Conservation (phyloP, 23 tunicate species). For the Clavelina lepadiformis region DNA sequence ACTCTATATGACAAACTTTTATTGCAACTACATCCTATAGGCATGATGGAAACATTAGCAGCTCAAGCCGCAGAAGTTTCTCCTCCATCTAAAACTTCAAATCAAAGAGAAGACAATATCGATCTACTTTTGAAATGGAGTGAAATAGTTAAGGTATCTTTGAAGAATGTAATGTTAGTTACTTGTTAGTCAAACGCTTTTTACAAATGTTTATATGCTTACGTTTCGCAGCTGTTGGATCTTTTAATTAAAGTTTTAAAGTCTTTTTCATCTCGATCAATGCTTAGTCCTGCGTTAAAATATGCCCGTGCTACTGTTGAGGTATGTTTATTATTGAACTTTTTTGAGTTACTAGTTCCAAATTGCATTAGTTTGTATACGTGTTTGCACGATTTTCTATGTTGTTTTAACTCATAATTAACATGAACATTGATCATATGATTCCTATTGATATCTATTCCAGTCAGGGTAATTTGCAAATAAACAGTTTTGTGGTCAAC, state of each 20-base stretch:
- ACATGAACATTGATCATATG: too few relatives aligned
- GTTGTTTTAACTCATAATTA: too few relatives aligned
- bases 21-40: too few relatives aligned
- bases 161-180: not conserved
- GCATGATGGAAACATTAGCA: constrained; percentile 28
- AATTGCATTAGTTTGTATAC: too few relatives aligned
- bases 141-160: constrained; percentile 57
- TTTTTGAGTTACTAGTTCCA: not conserved
- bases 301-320: constrained; percentile 34
- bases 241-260: constrained; percentile 35
- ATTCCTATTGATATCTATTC: too few relatives aligned
- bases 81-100: constrained; percentile 19
- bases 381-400: too few relatives aligned
- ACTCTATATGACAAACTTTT: too few relatives aligned
- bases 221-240: constrained; percentile 27
- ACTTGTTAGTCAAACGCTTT: not conserved
- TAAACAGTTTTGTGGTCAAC: too few relatives aligned
- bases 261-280: constrained; percentile 31
- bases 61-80: constrained; percentile 21
- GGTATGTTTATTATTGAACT: constrained; percentile 11
- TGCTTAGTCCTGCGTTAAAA: constrained; percentile 36
- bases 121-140: constrained; percentile 51
- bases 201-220: not conserved
- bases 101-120: constrained; percentile 10
- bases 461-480: too few relatives aligned